Base-by-base conservation (phyloP, 2,113 vertebrate species). In the Heterotis niloticus region DNA sequence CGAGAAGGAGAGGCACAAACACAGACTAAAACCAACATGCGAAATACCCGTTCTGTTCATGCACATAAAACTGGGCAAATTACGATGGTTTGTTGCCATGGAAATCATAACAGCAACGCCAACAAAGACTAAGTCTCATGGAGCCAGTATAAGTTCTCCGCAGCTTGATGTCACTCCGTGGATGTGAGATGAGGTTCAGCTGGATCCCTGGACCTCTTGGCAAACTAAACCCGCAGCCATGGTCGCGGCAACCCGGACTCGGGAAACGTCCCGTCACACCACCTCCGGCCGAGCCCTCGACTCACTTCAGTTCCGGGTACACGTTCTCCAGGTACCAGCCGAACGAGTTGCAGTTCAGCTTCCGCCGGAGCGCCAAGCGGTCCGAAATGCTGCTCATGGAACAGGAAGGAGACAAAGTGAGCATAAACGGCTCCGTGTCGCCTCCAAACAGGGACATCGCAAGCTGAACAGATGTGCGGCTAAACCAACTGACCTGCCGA, bases 291-390 rank as follows among this genome's bases (percentile, higher is more conserved):
- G 24, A 44, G 12, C 7, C 23, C 10, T 52, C 72, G 68, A 93
- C 95, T 93, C 88, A 99, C 98, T 94, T 97, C 85, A 99, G 96
- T 85, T 99, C 98, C 0, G 97, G 96, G 77, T 99, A 99, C 78
- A 99, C 93, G 0, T 96, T 98, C 89, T 98, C 96, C 89, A 99
- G 93, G 87, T 98, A 99, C 98, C 98, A 99, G 77, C 94, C 95
- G 90, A 99, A 99, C 54, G 98, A 94, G 88, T 97, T 97, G 90
- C 98, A 99, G 88, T 94, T 96, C 89, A 99, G 80, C 80, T 95
- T 96, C 86, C 92, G 92, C n/a, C 96, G 89, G 74, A 96, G 92
- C 0, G 96, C 93, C 77, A 96, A 79, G 11, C 96, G 92, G 0
- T 97, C 95, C 57, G 95, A 85, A 74, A 99, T 92, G 84, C 98